Evolutionary conservation across 1,140 invertebrate species (phyloP).

Genomic region (Apis mellifera): Amel_HAv3.1 CM009940.2:12221001-12221500

Average conservation of each 20-base stretch:
- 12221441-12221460: slow-evolving; percentile 81
- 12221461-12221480: slow-evolving; percentile 82
- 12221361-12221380: slow-evolving; percentile 79
- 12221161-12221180: too few relatives aligned
- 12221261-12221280: slow-evolving; percentile 53
- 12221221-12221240: too few relatives aligned
- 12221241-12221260: slow-evolving; percentile 7
- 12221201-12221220: slow-evolving; percentile 8
- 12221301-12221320: slow-evolving; percentile 39
- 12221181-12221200: slow-evolving; percentile 27
- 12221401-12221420: slow-evolving; percentile 80
- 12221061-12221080: too few relatives aligned
- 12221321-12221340: slow-evolving; percentile 71
- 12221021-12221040: too few relatives aligned
- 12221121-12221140: neutral
- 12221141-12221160: neutral
- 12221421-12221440: slow-evolving; percentile 82
- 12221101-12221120: neutral
- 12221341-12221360: slow-evolving; percentile 76
- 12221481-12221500: slow-evolving; percentile 58
- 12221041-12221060: too few relatives aligned
- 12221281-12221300: slow-evolving; percentile 54
- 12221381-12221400: slow-evolving; percentile 78
- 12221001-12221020: too few relatives aligned
- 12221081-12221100: too few relatives aligned